Conservation (phyloP, 1,140 invertebrate species). For the Heliothis subflexa region DNA sequence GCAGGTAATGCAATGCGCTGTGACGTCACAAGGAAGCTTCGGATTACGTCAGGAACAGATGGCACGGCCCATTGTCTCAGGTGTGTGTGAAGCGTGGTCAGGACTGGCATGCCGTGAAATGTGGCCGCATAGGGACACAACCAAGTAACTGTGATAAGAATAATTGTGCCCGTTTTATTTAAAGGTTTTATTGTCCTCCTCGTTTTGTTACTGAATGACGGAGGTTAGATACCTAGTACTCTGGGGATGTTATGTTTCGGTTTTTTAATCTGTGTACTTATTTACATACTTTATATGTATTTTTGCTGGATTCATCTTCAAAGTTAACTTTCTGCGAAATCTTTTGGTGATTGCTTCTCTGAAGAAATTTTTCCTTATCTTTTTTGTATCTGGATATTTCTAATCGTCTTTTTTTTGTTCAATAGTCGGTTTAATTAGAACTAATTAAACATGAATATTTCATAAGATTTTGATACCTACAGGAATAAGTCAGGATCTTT, state of each 20-base stretch:
- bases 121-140: constrained; percentile 5
- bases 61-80: constrained; percentile 40
- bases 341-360: not conserved
- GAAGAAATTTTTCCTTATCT: not conserved
- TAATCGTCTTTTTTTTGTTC: not conserved
- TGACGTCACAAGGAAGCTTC: constrained; percentile 37
- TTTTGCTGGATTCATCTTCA: not conserved
- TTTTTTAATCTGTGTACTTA: not conserved
- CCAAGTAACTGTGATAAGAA: constrained; percentile 16
- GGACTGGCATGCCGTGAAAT: constrained; percentile 16
- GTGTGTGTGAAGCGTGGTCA: constrained; percentile 36
- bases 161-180: constrained; percentile 20
- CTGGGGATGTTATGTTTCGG: not conserved
- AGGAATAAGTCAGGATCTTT: too few species aligned
- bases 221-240: too few species aligned
- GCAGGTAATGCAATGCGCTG: constrained; percentile 32
- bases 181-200: not conserved
- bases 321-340: constrained; percentile 8
- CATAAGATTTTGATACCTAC: too few species aligned
- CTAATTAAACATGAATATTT: too few species aligned
- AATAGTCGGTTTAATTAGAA: too few species aligned
- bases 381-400: not conserved
- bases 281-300: too few species aligned
- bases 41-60: constrained; percentile 47
- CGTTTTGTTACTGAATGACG: not conserved